Evolutionary conservation across 2,797 vertebrate genomes (phyloP).

Genomic region (Bucorvus abyssinicus): DNA sequence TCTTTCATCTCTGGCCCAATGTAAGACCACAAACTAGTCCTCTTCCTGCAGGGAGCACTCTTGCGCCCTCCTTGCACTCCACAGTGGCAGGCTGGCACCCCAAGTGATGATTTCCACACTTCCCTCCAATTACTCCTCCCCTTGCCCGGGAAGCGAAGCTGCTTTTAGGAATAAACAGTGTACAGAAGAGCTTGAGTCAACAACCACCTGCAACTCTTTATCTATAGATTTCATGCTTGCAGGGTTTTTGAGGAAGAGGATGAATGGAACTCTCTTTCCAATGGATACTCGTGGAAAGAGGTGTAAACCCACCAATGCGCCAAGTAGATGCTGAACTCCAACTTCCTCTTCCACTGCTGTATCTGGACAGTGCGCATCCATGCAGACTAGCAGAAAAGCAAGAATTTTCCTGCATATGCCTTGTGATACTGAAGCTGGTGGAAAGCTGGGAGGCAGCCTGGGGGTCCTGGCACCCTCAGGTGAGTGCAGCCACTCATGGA

Average conservation of each 20-base stretch:
- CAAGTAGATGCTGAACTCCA: not conserved
- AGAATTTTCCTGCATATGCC: not conserved
- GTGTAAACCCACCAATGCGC: not conserved
- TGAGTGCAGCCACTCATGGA: not conserved
- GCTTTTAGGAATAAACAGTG: not conserved
- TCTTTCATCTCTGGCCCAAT: not conserved
- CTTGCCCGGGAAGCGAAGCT: not conserved
- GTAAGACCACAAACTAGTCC: not conserved
- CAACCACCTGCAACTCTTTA: not conserved
- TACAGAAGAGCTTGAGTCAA: slow-evolving; percentile 6
- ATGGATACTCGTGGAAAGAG: not conserved
- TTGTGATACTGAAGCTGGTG: not conserved
- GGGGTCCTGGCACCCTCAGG: not conserved
- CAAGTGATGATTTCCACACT: not conserved
- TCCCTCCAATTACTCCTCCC: not conserved
- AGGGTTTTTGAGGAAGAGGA: not conserved
- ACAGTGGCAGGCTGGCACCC: not conserved
- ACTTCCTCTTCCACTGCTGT: not conserved
- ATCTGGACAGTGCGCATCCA: not conserved
- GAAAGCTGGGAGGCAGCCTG: not conserved
- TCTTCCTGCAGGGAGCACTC: slow-evolving; percentile 28
- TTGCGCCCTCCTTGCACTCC: not conserved
- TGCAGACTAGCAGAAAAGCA: not conserved
- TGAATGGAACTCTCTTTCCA: not conserved
- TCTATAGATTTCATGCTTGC: slow-evolving; percentile 18